Base-by-base conservation (phyloP, 2,888 invertebrate species). In the Eubasilissa splendida region DNA sequence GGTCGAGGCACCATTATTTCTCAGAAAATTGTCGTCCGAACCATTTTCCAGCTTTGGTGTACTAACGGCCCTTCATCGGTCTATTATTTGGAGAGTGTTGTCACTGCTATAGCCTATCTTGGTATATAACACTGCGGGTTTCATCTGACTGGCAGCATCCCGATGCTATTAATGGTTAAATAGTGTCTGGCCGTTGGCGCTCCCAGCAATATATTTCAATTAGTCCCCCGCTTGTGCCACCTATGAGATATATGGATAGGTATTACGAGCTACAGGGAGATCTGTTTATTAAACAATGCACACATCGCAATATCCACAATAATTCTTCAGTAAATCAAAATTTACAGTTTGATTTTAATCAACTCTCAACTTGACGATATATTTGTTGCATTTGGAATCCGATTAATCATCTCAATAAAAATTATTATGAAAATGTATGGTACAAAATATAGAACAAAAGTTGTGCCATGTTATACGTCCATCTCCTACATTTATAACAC, bases 131-230 rank as follows among this genome's bases (percentile, higher is more conserved):
- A 10, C 53, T 12, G 68, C 22, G 75, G 70, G 56, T 2, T 79
- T 79, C 76, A 80, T 68, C 70, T 56, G 56, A 66, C 70, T 53
- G 59, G 60, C 76, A 70, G 78, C 74, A 73, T 73, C 77, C 77
- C 52, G 71, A 59, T 70, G 82, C 81, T 77, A 80, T 81, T 81
- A 81, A 81, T 79, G 81, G 83, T 77, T 83, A 77, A 83, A 83
- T 81, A 83, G 81, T 81, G 83, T 83, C 81, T 76, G 58, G 78
- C 76, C 71, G 58, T 50, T 77, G 73, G 77, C 73, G 74, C 73
- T 59, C 63, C 56, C 60, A 74, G 83, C 83, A 80, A 83, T 83
- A 83, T 83, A 81, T 83, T 83, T 81, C 83, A 83, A 83, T 83
- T 83, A 83, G 80, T 58, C 70, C 63, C 63, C 70, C 70, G 53